Evolutionary conservation across 2,888 invertebrate species (phyloP), one percentile per base, ranked within the genome.

Genomic region (Onchidella celtica): DNA sequence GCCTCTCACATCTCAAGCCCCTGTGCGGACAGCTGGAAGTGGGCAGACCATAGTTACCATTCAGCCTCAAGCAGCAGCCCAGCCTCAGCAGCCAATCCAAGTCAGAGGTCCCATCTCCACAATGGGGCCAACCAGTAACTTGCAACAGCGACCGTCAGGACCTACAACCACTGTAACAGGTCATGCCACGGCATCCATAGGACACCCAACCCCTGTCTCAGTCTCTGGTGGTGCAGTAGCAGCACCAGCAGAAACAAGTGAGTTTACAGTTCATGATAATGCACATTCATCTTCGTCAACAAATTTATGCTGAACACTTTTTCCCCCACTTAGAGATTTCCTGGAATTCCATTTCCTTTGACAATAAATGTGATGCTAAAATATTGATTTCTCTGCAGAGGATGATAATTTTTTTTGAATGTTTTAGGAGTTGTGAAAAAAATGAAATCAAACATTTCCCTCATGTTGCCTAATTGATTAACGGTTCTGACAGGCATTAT

Each of bases 11-110:
- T 77, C 78, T 17, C 85, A 82, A 68, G 69, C 81, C n/a, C 85
- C 82, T 29, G 78, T 85, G 11, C 86, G 87, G 34, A 74, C 86
- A 59, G 82, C 87, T 36, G 85, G 83, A 0, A 81, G 82, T 61
- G 85, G 87, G 21, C 89, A 88, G 78, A 81, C 84, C 9, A 88
- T 90, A 72, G 85, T 90, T 75, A 86, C 88, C 57, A 89, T 89
- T 34, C 90, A 90, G 78, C 86, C 86, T 38, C 79, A 79, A 29
- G 70, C 40, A 36, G 78, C 84, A 57, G 68, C 83, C 29, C 66
- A 70, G 27, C 88, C 87, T 66, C 83, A 85, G 14, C 85, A 83
- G 57, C 82, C 84, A 34, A 88, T 87, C 80, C 83, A 87, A 34
- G 84, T 88, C 29, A 84, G 86, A 82, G 85, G 85, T 72, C 85